Evolutionary conservation across 2,113 vertebrate genomes (phyloP).

Genomic region (Mus pahari): DNA sequence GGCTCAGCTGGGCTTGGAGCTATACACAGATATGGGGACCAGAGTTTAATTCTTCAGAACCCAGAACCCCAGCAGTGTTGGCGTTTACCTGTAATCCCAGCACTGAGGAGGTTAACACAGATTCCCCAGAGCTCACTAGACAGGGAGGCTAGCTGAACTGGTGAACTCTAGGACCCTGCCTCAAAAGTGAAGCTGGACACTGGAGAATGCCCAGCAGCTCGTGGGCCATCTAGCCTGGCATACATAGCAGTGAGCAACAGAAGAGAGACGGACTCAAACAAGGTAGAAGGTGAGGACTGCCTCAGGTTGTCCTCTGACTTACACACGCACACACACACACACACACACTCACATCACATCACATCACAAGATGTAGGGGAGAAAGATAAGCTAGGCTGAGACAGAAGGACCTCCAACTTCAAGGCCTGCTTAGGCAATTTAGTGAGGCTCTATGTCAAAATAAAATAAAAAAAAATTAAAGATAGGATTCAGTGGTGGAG

Average conservation of each 20-base stretch:
- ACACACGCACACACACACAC: background rate
- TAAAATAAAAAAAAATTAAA: background rate
- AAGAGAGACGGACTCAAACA: background rate
- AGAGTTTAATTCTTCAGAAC: background rate
- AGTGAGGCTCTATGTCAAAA: background rate
- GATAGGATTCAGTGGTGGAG: background rate
- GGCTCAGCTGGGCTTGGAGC: background rate
- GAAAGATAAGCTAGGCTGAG: background rate
- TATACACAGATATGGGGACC: background rate
- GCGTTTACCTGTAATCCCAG: background rate
- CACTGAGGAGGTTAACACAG: background rate
- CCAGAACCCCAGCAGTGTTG: too few species aligned
- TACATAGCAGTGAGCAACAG: background rate
- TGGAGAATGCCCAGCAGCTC: background rate
- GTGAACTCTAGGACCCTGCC: background rate
- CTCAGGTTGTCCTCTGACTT: background rate
- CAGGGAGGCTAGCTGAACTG: background rate
- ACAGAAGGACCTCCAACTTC: background rate
- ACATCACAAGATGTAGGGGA: background rate
- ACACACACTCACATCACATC: background rate
- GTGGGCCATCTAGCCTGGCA: background rate
- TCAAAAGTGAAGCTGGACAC: background rate
- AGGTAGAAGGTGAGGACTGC: background rate
- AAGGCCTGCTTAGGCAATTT: background rate
- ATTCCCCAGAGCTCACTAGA: background rate